Evolutionary conservation across 2,888 invertebrate species (phyloP).

Genomic region (Ptychoptera albimana): DNA sequence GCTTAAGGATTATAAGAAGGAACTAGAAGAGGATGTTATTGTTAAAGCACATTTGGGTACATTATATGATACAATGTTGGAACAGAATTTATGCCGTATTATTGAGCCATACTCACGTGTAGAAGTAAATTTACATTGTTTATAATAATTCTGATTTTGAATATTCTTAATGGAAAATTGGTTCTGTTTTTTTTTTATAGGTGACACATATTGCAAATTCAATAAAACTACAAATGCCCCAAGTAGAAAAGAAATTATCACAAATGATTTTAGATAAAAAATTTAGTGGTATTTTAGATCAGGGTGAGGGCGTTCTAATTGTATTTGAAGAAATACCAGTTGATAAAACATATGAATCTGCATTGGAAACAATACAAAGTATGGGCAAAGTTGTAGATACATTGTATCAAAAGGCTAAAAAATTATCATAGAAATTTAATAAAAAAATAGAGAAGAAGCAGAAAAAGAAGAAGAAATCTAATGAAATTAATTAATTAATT

Average conservation of each 20-base stretch:
- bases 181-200: slow-evolving; percentile 13
- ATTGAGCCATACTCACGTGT: slow-evolving; percentile 98
- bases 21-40: slow-evolving; percentile 91
- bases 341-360: slow-evolving; percentile 95
- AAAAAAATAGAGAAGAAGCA: no score
- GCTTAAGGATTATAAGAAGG: slow-evolving; percentile 68
- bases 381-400: slow-evolving; percentile 99
- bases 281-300: slow-evolving; percentile 92
- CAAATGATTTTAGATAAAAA: slow-evolving; percentile 99
- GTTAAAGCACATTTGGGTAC: slow-evolving; percentile 94
- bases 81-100: slow-evolving; percentile 95
- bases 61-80: slow-evolving; percentile 94
- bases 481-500: no score
- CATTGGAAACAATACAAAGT: slow-evolving; percentile 92
- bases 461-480: no score
- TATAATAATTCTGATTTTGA: background rate
- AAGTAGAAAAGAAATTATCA: slow-evolving; percentile 96
- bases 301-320: slow-evolving; percentile 94
- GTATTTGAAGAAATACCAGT: slow-evolving; percentile 90
- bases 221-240: slow-evolving; percentile 75
- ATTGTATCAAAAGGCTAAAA: slow-evolving; percentile 97
- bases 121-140: slow-evolving; percentile 37
- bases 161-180: background rate
- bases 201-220: slow-evolving; percentile 80
- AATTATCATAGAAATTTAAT: slow-evolving; percentile 56